Conservation (phyloP, 2,888 invertebrate species). For the Drosophila formosana region DNA sequence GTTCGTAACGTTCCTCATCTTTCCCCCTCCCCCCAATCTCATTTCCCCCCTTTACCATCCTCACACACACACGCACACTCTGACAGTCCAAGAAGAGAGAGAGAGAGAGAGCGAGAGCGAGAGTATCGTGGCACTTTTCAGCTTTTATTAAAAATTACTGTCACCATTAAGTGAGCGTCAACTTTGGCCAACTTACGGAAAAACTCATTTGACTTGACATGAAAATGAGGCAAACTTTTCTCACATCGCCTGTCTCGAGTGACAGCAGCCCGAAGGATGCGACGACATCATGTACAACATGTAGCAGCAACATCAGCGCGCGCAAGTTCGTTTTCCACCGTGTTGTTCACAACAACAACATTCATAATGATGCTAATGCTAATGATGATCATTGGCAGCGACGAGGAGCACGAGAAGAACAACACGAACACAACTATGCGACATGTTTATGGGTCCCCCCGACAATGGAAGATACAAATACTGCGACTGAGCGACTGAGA, state of each 20-base stretch:
- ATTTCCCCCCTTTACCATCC: neutral
- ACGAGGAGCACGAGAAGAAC: neutral
- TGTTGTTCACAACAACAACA: constrained; percentile 19
- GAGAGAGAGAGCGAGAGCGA: neutral
- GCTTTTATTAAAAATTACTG: constrained; percentile 73
- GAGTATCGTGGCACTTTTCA: constrained; percentile 40
- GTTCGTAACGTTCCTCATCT: constrained; percentile 8
- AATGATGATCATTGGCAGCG: constrained; percentile 16
- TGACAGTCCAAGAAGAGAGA: neutral
- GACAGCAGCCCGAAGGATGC: constrained; percentile 39
- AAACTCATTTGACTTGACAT: constrained; percentile 77
- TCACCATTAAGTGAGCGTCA: constrained; percentile 67
- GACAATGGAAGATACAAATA: constrained; percentile 36
- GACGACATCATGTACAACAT: constrained; percentile 9
- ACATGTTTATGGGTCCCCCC: constrained; percentile 31
- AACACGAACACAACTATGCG: constrained; percentile 27
- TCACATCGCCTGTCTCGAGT: constrained; percentile 28
- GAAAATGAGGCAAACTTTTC: constrained; percentile 69
- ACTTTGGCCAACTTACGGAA: constrained; percentile 60
- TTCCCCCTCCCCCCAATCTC: neutral
- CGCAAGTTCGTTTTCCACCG: constrained; percentile 18
- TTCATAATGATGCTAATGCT: constrained; percentile 25
- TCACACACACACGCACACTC: neutral
- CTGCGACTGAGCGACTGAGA: constrained; percentile 12
- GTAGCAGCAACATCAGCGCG: constrained; percentile 34